Percentiles rank a stretch among this genome's conserved stretches.
phyloP scores from a whole-genome alignment of 2,797 vertebrate species.

The Rhabdophis nuchalis region DNA sequence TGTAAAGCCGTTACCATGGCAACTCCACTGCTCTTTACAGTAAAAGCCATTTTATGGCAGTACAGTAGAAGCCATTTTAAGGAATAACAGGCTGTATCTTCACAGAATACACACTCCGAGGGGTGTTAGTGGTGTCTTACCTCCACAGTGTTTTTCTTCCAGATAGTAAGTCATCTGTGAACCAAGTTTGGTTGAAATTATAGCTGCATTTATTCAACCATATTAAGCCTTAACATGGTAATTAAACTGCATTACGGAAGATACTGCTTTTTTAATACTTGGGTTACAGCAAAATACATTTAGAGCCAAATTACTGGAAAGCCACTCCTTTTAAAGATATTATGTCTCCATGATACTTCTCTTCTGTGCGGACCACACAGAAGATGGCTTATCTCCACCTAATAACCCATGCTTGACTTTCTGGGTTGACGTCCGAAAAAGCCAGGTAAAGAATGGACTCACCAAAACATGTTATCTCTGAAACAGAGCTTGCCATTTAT shows the following conservation, averaged over 20 bases:
- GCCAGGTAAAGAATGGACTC: not conserved
- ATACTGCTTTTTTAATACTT: not conserved
- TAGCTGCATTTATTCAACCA: not conserved
- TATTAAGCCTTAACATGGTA: not conserved
- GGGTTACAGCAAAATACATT: not conserved
- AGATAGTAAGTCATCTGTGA: too few species aligned
- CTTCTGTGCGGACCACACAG: not conserved
- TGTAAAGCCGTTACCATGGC: too few species aligned
- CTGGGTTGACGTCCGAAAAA: not conserved
- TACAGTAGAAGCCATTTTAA: too few species aligned
- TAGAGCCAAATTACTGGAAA: not conserved
- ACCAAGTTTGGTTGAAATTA: not conserved
- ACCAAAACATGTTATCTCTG: conserved; percentile 1
- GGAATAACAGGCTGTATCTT: too few species aligned
- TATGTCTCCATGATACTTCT: not conserved
- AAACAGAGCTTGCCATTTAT: not conserved
- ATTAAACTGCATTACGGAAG: not conserved
- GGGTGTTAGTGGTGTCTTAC: too few species aligned
- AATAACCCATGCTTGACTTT: not conserved
- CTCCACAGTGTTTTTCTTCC: too few species aligned
- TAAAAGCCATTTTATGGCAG: too few species aligned
- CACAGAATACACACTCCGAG: too few species aligned
- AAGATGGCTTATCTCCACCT: not conserved
- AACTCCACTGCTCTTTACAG: too few species aligned
- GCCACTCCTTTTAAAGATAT: not conserved